Evolutionary conservation across 2,797 vertebrate genomes (phyloP), one percentile per base, ranked within the genome.

Genomic region (Antennarius maculatus): DNA sequence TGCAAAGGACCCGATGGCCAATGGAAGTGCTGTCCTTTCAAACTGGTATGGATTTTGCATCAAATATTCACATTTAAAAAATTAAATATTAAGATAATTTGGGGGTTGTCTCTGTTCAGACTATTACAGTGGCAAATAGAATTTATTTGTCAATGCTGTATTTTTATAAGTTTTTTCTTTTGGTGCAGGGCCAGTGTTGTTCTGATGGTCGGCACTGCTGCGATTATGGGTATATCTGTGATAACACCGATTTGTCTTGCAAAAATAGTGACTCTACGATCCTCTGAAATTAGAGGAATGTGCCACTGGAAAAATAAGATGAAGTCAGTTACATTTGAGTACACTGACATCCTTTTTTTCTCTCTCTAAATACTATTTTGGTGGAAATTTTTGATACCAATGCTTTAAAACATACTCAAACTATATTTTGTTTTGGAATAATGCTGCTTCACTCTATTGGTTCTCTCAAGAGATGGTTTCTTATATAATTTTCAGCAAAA

Each of bases 21-120:
- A 5, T 94, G 90, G 93, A 80, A 0, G 54, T 95, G 93, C 83
- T 95, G 94, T 54, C 91, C 91, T 12, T 85, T 81, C 66, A 50
- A 29, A 48, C 63, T 87, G 93, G 93, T 95, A 90, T 52, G 71
- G 3, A 68, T 17, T 18, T 3, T 16, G 2, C 7, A 43, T 65
- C 3, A 62, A 27, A 54, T 42, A 43, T 60, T 41, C 47, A 59
- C 9, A 29, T 28, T 23, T 23, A 23, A 23, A 23, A 23, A 23
- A 23, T 23, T 23, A 23, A 23, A 23, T 1, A 23, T 23, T 23
- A 23, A 23, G 23, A 23, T 23, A 23, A 23, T 23, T 23, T 23
- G 23, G 23, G 23, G 34, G 17, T n/a, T 61, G 8, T 57, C 23
- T 16, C 17, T 57, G 31, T 16, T 15, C 31, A 61, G 27, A 59